These are phyloP conservation scores for Crepidodera aurea DNA, from an alignment of 2,888 invertebrate species.

Conservation along the genomic window DNA sequence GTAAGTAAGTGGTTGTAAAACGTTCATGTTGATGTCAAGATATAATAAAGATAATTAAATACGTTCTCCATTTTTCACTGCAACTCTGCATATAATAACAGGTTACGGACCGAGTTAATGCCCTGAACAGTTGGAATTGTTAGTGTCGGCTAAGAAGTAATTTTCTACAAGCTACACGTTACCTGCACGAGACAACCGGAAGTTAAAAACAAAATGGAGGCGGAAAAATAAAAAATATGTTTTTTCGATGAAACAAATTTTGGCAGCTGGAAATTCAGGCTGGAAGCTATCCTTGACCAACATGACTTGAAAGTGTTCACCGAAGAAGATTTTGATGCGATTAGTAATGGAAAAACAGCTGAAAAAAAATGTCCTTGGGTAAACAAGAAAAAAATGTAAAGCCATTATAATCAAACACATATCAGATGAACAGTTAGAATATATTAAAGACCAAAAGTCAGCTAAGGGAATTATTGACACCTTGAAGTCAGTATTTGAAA, in stretches of 20 bases:
- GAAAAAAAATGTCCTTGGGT: not conserved
- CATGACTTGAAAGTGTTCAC: not conserved
- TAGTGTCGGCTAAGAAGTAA: no score
- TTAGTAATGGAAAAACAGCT: not conserved
- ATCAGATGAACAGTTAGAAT: slow-evolving; percentile 16
- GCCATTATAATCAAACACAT: slow-evolving; percentile 2
- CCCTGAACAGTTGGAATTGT: no score
- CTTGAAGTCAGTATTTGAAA: slow-evolving; percentile 8
- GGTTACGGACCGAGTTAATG: no score
- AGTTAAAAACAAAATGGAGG: no score
- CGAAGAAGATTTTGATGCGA: not conserved
- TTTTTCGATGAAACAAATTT: slow-evolving; percentile 13
- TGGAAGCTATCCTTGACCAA: slow-evolving; percentile 9
- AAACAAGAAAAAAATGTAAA: slow-evolving; percentile 21
- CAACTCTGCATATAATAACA: no score
- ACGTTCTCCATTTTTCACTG: no score
- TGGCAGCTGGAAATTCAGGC: slow-evolving; percentile 11
- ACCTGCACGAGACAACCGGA: no score
- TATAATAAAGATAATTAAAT: no score
- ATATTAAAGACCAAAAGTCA: not conserved
- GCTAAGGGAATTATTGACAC: not conserved
- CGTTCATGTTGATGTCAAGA: no score
- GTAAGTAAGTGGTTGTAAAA: no score
- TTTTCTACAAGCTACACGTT: no score
- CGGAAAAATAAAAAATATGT: slow-evolving; percentile 10